phyloP scores from a whole-genome alignment of 2,113 vertebrate species.

The Hippolais icterina region DNA sequence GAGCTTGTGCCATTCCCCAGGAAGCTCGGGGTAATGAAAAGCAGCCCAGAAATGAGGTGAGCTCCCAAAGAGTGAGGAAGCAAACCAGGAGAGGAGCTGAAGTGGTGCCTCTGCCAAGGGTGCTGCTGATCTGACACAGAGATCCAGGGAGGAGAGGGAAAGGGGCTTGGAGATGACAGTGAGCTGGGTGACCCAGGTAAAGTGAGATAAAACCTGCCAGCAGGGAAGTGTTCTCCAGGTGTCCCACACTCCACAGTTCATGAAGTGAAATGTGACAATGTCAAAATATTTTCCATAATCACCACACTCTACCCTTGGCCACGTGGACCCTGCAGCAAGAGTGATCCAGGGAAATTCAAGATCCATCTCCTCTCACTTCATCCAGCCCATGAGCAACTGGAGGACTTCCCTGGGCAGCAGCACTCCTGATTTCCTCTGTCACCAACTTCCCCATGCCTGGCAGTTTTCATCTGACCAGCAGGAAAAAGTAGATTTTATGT shows the following conservation, averaged over 20 bases:
- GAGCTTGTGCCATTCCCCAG: background rate
- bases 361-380: background rate
- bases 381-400: accelerated
- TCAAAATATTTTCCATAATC: background rate
- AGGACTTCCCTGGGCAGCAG: background rate
- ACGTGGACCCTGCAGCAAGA: accelerated
- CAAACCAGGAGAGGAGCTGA: background rate
- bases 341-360: background rate
- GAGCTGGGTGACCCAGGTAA: background rate
- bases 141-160: background rate
- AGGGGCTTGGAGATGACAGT: background rate
- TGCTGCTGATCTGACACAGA: background rate
- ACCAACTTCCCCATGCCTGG: background rate
- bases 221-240: background rate
- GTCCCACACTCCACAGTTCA: background rate
- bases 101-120: background rate
- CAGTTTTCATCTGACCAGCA: background rate
- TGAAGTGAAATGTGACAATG: accelerated
- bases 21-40: background rate
- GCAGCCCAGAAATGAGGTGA: background rate
- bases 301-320: background rate
- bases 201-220: background rate
- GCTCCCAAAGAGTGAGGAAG: accelerated
- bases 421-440: background rate
- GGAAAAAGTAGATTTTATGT: background rate